Conservation (phyloP, 2,113 vertebrate species). For the Jacana jacana region DNA sequence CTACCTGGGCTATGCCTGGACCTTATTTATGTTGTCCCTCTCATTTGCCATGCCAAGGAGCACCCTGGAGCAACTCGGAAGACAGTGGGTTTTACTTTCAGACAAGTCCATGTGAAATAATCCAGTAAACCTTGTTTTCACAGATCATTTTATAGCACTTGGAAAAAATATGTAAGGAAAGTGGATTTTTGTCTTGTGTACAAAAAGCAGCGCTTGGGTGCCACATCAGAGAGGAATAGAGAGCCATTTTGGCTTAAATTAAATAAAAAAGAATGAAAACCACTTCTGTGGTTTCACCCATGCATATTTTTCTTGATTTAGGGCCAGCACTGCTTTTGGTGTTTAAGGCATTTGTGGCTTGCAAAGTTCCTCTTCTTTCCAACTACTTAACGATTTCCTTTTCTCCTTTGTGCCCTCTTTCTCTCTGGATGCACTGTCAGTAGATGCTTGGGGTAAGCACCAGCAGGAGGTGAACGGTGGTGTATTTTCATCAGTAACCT, state of each 20-base stretch:
- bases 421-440: background rate
- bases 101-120: background rate
- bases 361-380: background rate
- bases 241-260: background rate
- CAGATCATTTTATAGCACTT: background rate
- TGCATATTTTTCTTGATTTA: background rate
- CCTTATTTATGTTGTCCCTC: background rate
- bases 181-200: background rate
- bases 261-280: background rate
- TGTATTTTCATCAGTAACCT: background rate
- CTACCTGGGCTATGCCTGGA: background rate
- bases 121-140: background rate
- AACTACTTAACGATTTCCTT: background rate
- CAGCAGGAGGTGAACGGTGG: background rate
- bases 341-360: background rate
- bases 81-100: background rate
- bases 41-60: accelerated
- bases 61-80: accelerated
- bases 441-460: accelerated
- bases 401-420: background rate
- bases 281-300: background rate
- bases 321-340: background rate
- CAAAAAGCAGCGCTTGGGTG: background rate
- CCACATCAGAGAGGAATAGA: background rate
- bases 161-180: background rate